phyloP scores from a whole-genome alignment of 2,113 vertebrate species.

The Serinus canaria region DNA sequence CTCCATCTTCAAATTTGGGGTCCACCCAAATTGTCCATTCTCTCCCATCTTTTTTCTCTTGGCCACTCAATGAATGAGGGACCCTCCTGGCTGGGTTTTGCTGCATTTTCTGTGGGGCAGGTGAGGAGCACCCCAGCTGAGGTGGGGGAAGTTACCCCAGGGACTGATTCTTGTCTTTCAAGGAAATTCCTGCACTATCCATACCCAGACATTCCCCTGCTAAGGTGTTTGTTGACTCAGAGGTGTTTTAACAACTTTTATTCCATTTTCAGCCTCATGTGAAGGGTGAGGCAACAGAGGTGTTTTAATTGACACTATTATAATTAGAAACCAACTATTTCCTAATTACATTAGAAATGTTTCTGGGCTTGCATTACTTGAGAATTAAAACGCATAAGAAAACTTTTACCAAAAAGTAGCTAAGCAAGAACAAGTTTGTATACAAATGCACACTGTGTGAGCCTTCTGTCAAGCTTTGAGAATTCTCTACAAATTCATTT shows the following conservation, averaged over 20 bases:
- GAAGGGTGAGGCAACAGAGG: neutral
- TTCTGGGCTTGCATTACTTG: neutral
- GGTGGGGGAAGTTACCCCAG: neutral
- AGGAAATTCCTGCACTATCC: neutral
- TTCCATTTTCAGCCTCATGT: neutral
- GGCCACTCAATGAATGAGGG: neutral
- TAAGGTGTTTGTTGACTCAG: neutral
- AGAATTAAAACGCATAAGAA: neutral
- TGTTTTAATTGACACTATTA: neutral
- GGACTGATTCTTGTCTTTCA: neutral
- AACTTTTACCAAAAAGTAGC: neutral
- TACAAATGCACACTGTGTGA: neutral
- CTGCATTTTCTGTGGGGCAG: rapidly evolving
- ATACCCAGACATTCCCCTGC: neutral
- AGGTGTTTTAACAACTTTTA: neutral
- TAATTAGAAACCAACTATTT: neutral
- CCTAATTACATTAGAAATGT: neutral
- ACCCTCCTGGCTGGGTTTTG: neutral
- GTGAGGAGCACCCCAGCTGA: neutral
- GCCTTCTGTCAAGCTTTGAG: neutral
- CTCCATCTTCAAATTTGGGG: neutral
- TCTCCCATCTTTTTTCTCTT: neutral
- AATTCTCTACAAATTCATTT: neutral
- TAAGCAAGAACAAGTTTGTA: neutral
- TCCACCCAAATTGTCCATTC: neutral